A percentile compares a stretch with the other conserved stretches of the same genome.
Evolutionary conservation across 2,113 vertebrate genomes (phyloP).

Genomic region (Thymallus thymallus): DNA sequence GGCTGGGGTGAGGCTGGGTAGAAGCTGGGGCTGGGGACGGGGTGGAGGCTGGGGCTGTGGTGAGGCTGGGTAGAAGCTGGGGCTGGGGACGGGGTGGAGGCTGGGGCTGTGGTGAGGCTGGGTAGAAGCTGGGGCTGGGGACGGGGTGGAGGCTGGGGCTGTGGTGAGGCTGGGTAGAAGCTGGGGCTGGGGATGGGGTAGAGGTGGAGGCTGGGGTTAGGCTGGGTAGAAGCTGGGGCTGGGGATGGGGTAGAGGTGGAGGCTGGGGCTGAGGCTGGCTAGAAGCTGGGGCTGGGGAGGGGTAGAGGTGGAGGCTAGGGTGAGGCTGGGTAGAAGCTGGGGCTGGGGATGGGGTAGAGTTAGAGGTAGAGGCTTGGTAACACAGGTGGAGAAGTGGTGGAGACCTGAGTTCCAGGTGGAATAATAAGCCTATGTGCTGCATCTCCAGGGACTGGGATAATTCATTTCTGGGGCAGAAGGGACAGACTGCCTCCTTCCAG

Average conservation of each 20-base stretch:
- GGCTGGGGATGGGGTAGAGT: not conserved
- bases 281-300: too few relatives aligned
- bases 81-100: not conserved
- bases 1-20: conserved; percentile 11
- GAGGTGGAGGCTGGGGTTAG: too few relatives aligned
- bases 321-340: not conserved
- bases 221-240: conserved; percentile 21
- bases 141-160: not conserved
- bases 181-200: too few relatives aligned
- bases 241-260: not conserved
- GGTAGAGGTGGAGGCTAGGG: conserved; percentile 17
- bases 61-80: conserved; percentile 15
- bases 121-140: not conserved
- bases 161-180: not conserved
- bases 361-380: not conserved
- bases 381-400: not conserved
- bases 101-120: too few relatives aligned
- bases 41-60: too few relatives aligned
- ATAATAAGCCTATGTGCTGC: not conserved
- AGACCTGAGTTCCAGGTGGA: conserved; percentile 8
- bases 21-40: too few relatives aligned
- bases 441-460: conserved; percentile 9
- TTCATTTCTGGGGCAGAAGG: not conserved
- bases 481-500: not conserved
- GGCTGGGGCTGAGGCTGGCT: too few relatives aligned